Base-by-base conservation (phyloP, 2,888 invertebrate genomes). In the Alloscopus bannaensis region DNA sequence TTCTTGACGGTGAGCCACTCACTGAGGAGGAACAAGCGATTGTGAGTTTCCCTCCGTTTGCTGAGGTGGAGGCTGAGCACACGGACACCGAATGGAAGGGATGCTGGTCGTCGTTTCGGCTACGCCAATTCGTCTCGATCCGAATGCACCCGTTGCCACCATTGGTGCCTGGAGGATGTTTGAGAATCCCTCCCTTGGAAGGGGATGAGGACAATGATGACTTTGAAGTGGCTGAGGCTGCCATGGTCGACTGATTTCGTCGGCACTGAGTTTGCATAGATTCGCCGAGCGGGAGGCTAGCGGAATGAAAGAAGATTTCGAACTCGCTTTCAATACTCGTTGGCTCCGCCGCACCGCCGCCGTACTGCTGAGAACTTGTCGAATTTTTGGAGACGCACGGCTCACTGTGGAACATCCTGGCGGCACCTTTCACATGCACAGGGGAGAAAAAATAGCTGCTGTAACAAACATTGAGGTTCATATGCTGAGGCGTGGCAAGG, bases 361-460 rank as follows among this genome's bases (percentile, higher is more conserved):
- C 3, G 24, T 26, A 18, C 20, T 65, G 45, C 20, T 65, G 65
- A 2, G n/a, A n/a, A n/a, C n/a, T n/a, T n/a, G 47, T n/a, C 18
- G 47, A n/a, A 36, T 6, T 8, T 6, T 36, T 36, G 6, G 36
- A 36, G 8, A 8, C 36, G 50, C 22, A 52, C 22, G 36, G 6
- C 22, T 1, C 52, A 52, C n/a, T 1, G 50, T 36, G 31, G 66
- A 11, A 36, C 24, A 47, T 50, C 13, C 50, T 24, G 3, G 50
- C 66, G 1, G 69, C 69, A 71, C 72, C 72, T 72, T 72, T 50
- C 18, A 31, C 18, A 72, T 72, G 72, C 3, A 72, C 24, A 24
- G 73, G 73, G 45, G 65, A 73, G 42, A 73, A 73, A 73, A 73
- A 73, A 57, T 50, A 73, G 52, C 45, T 52, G 8, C 64, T 65